Evolutionary conservation across 2,797 vertebrate species (phyloP), one percentile per base, ranked within the genome.

Genomic region (Pangasius djambal): DNA sequence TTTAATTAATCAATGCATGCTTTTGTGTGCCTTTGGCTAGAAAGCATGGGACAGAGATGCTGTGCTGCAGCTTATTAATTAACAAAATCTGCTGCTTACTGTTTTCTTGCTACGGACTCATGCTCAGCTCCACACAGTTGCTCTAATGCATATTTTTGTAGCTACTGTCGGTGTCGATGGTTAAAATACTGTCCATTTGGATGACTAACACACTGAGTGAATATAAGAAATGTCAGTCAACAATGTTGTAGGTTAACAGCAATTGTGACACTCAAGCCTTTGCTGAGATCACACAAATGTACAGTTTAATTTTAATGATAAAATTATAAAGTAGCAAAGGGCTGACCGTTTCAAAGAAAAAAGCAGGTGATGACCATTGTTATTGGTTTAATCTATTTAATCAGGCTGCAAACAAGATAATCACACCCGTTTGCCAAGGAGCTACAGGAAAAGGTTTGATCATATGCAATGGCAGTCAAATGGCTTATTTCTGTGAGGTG

Each of bases 111-210:
- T 2, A 1, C 20, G 59, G 31, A 83, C 59, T 85, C 40, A 55
- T 75, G 55, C 82, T 83, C 70, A 63, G 85, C 78, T 90, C 84
- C 83, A 50, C 79, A 50, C 75, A 40, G 75, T 61, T 57, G 82
- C 55, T 74, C 52, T 69, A 20, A 86, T 70, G 75, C 57, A 25
- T 25, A 57, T 70, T 16, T 25, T 37, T 77, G 9, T 59, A 83
- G 83, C 48, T 67, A 63, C 70, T 72, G 72, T 86, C 83, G 34
- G 20, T 70, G 18, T 16, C 5, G 44, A 40, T 59, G 44, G 48
- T 59, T 79, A 74, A 85, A 72, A 79, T 74, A 74, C 70, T 50
- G 67, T 89, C 86, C 89, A 89, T 92, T 87, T 90, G 85, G 88
- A 90, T 85, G 61, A 89, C 83, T 34, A 89, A 87, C 85, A 79